Evolutionary conservation across 1,140 invertebrate genomes (phyloP).

Genomic region (Heliconius hermathena): DNA sequence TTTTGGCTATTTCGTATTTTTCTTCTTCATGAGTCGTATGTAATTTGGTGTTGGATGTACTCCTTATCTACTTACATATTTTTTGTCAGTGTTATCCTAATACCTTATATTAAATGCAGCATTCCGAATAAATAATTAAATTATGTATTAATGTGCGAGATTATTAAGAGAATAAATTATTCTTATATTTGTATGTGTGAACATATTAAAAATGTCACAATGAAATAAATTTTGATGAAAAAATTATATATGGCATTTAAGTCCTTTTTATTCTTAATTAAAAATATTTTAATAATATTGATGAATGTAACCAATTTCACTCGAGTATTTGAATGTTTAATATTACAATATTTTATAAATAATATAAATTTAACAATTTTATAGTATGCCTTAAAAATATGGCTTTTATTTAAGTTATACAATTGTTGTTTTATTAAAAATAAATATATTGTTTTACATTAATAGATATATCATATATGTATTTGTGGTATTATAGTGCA

Average conservation of each 20-base stretch:
- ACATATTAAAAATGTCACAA: slow-evolving; percentile 4
- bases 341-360: slow-evolving; percentile 1
- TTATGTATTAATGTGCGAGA: neutral
- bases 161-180: slow-evolving; percentile 7
- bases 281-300: neutral
- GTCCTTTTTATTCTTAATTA: neutral
- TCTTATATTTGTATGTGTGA: slow-evolving; percentile 11
- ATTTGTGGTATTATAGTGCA: neutral
- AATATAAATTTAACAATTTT: slow-evolving; percentile 7
- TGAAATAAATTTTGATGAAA: neutral
- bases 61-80: slow-evolving; percentile 40
- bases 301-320: neutral
- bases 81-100: slow-evolving; percentile 16
- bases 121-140: neutral
- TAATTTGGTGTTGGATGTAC: slow-evolving; percentile 55
- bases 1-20: slow-evolving; percentile 36
- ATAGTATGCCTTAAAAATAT: slow-evolving; percentile 8
- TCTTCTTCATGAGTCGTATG: slow-evolving; percentile 34
- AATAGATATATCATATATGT: neutral
- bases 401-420: slow-evolving; percentile 9
- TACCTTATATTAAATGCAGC: slow-evolving; percentile 9
- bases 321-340: slow-evolving; percentile 2
- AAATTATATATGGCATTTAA: neutral
- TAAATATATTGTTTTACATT: neutral
- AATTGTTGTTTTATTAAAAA: slow-evolving; percentile 7